phyloP scores from a whole-genome alignment of 2,888 invertebrate genomes.

The Sympetrum striolatum region DNA sequence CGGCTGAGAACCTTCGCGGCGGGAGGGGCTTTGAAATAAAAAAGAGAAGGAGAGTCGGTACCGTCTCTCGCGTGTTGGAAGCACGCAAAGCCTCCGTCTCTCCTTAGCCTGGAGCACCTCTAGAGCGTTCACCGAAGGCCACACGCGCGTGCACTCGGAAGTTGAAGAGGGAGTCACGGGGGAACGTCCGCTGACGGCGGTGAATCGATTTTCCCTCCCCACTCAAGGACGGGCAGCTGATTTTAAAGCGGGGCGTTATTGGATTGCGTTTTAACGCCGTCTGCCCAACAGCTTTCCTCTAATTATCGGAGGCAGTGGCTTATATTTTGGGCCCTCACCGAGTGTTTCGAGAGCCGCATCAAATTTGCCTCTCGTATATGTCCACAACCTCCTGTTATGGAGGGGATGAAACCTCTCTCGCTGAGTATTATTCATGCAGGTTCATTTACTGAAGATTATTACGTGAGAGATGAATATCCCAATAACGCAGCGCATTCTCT shows the following conservation, averaged over 20 bases:
- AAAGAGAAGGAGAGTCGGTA: background rate
- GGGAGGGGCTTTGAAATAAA: background rate
- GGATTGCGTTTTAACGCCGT: background rate
- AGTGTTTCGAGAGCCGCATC: too few relatives aligned
- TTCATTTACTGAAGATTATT: too few relatives aligned
- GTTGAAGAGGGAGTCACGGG: background rate
- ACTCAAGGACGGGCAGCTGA: background rate
- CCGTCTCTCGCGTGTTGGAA: background rate
- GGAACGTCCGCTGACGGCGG: background rate
- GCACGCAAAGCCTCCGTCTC: background rate
- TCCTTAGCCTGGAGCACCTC: background rate
- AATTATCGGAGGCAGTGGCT: too few relatives aligned
- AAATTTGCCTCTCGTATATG: too few relatives aligned
- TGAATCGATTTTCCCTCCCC: background rate
- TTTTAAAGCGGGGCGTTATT: background rate
- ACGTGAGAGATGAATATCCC: too few relatives aligned
- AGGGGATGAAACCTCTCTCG: too few relatives aligned
- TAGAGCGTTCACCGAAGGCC: background rate
- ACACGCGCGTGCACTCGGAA: background rate
- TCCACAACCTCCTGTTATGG: too few relatives aligned
- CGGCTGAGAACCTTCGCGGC: background rate
- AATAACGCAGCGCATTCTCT: too few relatives aligned
- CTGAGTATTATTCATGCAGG: too few relatives aligned
- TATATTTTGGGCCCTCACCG: too few relatives aligned
- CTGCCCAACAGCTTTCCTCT: background rate